A percentile compares a stretch with the other conserved stretches of the same genome.
Evolutionary conservation across 1,140 invertebrate species (phyloP).

Genomic region (Nephila pilipes): DNA sequence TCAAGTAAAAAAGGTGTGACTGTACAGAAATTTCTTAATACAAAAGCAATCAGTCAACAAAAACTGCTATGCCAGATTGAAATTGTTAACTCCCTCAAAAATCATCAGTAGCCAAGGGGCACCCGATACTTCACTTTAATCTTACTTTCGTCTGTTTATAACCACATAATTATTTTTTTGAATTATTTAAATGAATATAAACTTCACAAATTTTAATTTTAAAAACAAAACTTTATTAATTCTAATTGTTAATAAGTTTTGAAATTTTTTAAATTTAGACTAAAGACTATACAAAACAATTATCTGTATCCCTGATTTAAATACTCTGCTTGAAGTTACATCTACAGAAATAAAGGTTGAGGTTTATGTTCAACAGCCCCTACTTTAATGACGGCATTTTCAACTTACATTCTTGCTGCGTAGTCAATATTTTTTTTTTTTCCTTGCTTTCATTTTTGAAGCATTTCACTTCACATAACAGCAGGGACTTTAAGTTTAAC

Average conservation of each 20-base stretch:
- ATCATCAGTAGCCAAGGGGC: too few species aligned
- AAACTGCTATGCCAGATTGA: too few species aligned
- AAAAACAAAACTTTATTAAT: neutral
- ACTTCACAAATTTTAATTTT: too few species aligned
- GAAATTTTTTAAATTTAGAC: neutral
- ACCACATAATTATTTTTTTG: too few species aligned
- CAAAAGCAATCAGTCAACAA: too few species aligned
- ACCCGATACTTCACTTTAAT: too few species aligned
- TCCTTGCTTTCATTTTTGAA: slow-evolving; percentile 12
- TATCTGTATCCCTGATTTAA: neutral
- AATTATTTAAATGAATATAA: too few species aligned
- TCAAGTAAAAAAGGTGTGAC: too few species aligned
- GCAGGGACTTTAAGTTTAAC: neutral
- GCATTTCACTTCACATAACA: neutral
- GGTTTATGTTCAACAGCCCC: neutral
- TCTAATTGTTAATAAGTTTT: neutral
- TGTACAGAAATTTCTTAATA: too few species aligned
- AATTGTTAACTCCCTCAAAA: too few species aligned
- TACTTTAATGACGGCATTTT: neutral
- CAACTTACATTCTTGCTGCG: neutral
- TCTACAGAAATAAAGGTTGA: neutral
- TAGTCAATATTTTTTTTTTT: neutral
- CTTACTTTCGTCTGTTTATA: too few species aligned
- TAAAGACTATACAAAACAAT: neutral
- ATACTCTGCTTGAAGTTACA: neutral